Evolutionary conservation across 2,888 invertebrate species (phyloP).

Genomic region (Empis stercorea): DNA sequence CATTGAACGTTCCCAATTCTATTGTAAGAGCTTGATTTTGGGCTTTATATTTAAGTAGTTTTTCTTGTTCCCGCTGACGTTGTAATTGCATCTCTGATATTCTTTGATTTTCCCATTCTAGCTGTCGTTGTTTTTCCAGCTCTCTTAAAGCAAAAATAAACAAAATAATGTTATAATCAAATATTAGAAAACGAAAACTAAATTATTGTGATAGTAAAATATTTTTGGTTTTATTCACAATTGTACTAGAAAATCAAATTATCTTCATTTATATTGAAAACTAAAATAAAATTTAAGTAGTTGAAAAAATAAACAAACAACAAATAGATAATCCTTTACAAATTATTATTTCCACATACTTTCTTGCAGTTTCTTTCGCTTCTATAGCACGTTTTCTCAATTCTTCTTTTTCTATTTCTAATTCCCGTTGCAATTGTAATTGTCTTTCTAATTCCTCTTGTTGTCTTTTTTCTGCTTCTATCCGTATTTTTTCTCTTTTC

Average conservation of each 20-base stretch:
- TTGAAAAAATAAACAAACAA: no score
- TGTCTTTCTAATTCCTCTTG: conserved; percentile 80
- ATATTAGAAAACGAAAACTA: no score
- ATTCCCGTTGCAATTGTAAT: conserved; percentile 62
- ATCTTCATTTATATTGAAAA: no score
- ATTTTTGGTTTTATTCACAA: no score
- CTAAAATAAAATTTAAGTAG: no score
- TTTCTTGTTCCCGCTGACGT: conserved; percentile 73
- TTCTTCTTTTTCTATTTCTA: conserved; percentile 62
- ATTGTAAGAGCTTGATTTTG: conserved; percentile 72
- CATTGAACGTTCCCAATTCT: conserved; percentile 51
- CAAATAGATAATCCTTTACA: no score
- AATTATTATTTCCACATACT: no score
- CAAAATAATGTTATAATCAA: no score
- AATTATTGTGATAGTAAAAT: no score
- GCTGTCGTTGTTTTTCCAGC: conserved; percentile 86
- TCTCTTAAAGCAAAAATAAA: no score
- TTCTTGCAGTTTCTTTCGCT: conserved; percentile 64
- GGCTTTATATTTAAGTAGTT: conserved; percentile 72
- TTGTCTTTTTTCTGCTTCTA: conserved; percentile 60
- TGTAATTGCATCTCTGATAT: conserved; percentile 76
- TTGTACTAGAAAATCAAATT: no score
- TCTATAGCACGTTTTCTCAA: conserved; percentile 66
- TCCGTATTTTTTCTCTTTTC: conserved; percentile 65
- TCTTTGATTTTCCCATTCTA: conserved; percentile 91